Percentiles rank a stretch among this genome's conserved stretches.
Conservation (phyloP, 2,888 invertebrate species). For the Epinotia brunnichana region DNA sequence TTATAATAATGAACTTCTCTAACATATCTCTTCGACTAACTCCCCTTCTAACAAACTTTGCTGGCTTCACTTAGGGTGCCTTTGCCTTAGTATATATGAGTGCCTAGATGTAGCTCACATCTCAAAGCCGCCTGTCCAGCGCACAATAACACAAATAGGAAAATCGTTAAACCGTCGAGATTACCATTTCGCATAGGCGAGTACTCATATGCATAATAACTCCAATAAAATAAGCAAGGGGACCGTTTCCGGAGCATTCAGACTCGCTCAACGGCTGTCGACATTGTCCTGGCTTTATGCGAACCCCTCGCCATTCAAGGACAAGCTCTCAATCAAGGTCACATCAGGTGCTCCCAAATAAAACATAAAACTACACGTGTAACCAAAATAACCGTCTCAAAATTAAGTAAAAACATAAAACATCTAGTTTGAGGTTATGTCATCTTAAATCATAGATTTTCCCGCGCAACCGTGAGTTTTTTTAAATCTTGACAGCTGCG, state of each 20-base stretch:
- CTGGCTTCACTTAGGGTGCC: slow-evolving; percentile 16
- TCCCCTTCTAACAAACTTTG: slow-evolving; percentile 17
- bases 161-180: slow-evolving; percentile 46
- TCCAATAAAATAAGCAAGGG: slow-evolving; percentile 48
- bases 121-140: slow-evolving; percentile 13
- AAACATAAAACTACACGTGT: slow-evolving; percentile 40
- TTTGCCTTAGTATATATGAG: slow-evolving; percentile 5
- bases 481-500: slow-evolving; percentile 39
- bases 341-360: slow-evolving; percentile 49
- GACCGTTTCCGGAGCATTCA: slow-evolving; percentile 58
- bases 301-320: slow-evolving; percentile 50
- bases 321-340: slow-evolving; percentile 54
- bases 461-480: slow-evolving; percentile 36
- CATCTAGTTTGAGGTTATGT: slow-evolving; percentile 41
- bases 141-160: slow-evolving; percentile 31
- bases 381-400: slow-evolving; percentile 34
- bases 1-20: slow-evolving; percentile 21
- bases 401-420: slow-evolving; percentile 10
- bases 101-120: slow-evolving; percentile 12
- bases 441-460: slow-evolving; percentile 28
- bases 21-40: slow-evolving; percentile 21
- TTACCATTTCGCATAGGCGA: slow-evolving; percentile 47
- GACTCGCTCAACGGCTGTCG: slow-evolving; percentile 59
- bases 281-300: slow-evolving; percentile 48
- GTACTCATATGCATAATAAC: slow-evolving; percentile 45